Percentiles rank a stretch among this genome's conserved stretches.
Evolutionary conservation across 2,113 vertebrate genomes (phyloP).

Genomic region (Oenanthe oenanthe): DNA sequence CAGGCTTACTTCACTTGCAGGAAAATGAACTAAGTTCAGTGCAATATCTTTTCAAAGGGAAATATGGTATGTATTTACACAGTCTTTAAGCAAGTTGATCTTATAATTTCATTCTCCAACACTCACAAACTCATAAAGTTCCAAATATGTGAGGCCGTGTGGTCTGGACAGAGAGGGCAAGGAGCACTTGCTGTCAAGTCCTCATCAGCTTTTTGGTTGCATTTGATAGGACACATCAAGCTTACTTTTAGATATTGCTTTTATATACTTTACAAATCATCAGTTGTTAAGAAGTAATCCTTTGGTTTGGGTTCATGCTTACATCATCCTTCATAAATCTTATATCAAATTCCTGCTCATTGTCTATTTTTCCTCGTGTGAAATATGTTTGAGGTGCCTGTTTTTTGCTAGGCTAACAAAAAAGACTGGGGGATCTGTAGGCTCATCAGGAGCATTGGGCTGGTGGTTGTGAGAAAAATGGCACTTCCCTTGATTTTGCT

Average conservation of each 20-base stretch:
- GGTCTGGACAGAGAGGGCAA: background rate
- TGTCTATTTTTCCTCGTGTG: background rate
- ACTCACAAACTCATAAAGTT: background rate
- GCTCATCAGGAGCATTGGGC: background rate
- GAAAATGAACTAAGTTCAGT: background rate
- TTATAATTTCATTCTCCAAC: background rate
- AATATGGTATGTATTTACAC: background rate
- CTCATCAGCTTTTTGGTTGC: background rate
- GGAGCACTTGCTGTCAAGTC: background rate
- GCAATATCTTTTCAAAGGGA: background rate
- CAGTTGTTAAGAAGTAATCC: background rate
- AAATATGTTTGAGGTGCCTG: background rate
- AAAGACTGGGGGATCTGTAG: background rate
- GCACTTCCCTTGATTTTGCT: background rate
- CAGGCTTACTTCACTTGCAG: background rate
- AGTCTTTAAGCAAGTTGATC: background rate
- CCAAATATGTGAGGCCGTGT: background rate
- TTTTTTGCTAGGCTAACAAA: background rate
- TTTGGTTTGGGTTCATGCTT: background rate
- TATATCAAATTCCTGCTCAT: background rate
- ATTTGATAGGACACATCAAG: background rate
- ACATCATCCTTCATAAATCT: background rate
- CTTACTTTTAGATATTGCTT: background rate
- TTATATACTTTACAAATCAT: background rate
- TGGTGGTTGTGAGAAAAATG: background rate